Base-by-base conservation (phyloP, 2,113 vertebrate genomes). In the Lepus timidus region DNA sequence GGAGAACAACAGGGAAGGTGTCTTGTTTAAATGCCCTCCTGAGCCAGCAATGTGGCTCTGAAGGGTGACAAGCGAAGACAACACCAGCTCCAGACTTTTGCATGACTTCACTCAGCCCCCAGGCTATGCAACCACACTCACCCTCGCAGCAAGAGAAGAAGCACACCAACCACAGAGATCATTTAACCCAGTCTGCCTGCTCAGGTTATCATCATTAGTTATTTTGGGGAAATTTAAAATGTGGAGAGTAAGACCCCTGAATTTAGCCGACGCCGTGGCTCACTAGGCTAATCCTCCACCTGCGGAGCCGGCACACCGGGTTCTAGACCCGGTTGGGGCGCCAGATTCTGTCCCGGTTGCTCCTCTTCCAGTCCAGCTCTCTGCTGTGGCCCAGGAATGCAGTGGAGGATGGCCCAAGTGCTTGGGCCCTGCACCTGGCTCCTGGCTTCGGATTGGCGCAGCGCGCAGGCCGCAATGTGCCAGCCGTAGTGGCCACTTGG, bases 141-240 rank as follows among this genome's bases (percentile, higher is more conserved):
- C 10, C 52, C 75, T 91, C 65, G 29, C 16, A 67, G 74, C 84
- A 49, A 22, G n/a, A 1, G 3, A 33, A 27, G 36, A 31, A 78
- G 36, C 51, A 74, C 83, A n/a, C 22, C 16, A 75, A 22, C 25
- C 61, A 58, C 29, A 36, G 76, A 87, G 70, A 49, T 25, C 71
- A 71, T 68, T 84, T 71, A 94, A 36, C 31, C 39, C 55, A 22
- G 6, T 88, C 70, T 49, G 36, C 74, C 88, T 62, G 33, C 27
- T 19, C 74, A 89, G 83, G 74, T 86, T 80, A n/a, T 52, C 61
- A 71, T 58, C 64, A 85, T 49, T 62, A 58, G 52, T 51, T 84
- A 78, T 58, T 80, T 90, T 94, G 44, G 84, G 73, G 44, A 85
- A 73, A 58, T 58, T 55, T 55, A 80, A 84, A 86, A 76, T 80